Conservation (phyloP, 2,888 invertebrate species). For the Amorpha juglandis region DNA sequence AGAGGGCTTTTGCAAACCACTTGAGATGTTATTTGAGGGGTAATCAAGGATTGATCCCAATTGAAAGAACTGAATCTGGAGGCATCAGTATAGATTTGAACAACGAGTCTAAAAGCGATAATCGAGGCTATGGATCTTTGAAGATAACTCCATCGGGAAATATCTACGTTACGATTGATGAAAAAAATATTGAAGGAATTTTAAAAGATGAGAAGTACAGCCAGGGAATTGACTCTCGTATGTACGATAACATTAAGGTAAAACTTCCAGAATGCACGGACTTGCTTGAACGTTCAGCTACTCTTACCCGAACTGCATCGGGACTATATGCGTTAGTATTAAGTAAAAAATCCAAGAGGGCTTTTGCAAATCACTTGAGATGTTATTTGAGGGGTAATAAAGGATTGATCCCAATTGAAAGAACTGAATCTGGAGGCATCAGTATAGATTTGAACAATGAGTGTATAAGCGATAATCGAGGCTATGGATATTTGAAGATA, state of each 20-base stretch:
- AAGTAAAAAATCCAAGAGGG: constrained; percentile 56
- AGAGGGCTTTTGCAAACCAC: constrained; percentile 54
- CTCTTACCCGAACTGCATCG: constrained; percentile 51
- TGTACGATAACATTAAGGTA: constrained; percentile 39
- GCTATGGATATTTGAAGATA: constrained; percentile 57
- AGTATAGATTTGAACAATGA: constrained; percentile 47
- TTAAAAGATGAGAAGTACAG: too few relatives aligned
- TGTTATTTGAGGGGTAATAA: constrained; percentile 48
- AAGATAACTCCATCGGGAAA: too few relatives aligned
- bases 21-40: constrained; percentile 52
- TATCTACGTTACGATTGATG: too few relatives aligned
- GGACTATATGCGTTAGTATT: constrained; percentile 57
- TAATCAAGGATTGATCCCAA: constrained; percentile 47
- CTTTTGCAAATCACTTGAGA: constrained; percentile 56
- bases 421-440: constrained; percentile 53
- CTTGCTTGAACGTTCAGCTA: constrained; percentile 41
- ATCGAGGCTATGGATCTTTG: too few relatives aligned
- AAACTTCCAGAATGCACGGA: constrained; percentile 41
- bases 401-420: constrained; percentile 50
- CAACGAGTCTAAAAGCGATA: constrained; percentile 33
- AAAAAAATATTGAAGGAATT: too few relatives aligned
- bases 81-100: constrained; percentile 54
- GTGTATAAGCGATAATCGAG: constrained; percentile 36
- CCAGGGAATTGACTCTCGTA: too few relatives aligned
- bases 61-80: constrained; percentile 51